phyloP scores from a whole-genome alignment of 1,140 invertebrate species.

The Coelopa frigida region DNA sequence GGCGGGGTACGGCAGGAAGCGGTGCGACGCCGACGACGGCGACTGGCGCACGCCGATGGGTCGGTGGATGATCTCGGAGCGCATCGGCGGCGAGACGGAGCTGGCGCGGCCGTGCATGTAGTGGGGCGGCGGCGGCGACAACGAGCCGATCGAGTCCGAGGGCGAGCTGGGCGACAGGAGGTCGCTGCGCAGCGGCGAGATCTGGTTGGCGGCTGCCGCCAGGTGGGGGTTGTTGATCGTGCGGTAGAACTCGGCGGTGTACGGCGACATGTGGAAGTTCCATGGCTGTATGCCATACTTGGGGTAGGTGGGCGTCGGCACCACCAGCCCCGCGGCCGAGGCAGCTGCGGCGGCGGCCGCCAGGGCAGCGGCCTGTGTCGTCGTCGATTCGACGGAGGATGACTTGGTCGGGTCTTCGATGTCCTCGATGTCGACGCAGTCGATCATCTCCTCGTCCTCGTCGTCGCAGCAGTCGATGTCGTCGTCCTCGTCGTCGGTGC shows the following conservation, averaged over 20 bases:
- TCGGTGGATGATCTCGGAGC: constrained; percentile 36
- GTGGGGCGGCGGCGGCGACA: constrained; percentile 37
- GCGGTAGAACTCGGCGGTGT: constrained; percentile 40
- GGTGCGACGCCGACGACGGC: constrained; percentile 12
- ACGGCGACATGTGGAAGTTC: constrained; percentile 41
- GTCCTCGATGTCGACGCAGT: constrained; percentile 33
- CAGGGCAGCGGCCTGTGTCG: constrained; percentile 33
- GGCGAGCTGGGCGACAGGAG: constrained; percentile 39
- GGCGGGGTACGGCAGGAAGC: constrained; percentile 37
- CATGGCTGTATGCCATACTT: constrained; percentile 36
- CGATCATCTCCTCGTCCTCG: constrained; percentile 30
- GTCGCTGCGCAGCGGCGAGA: constrained; percentile 28
- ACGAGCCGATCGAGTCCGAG: constrained; percentile 36
- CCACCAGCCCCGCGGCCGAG: constrained; percentile 32
- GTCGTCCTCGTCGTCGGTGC: constrained; percentile 27
- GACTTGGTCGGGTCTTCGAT: constrained; percentile 13
- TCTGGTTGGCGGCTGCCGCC: constrained; percentile 22
- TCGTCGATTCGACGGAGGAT: constrained; percentile 12
- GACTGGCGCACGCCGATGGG: constrained; percentile 27
- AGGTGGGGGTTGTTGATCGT: constrained; percentile 38
- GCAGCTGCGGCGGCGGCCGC: constrained; percentile 24
- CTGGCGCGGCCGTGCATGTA: constrained; percentile 39
- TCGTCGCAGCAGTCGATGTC: constrained; percentile 27
- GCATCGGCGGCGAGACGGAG: constrained; percentile 41
- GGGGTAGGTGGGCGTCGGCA: constrained; percentile 41